phyloP scores from a whole-genome alignment of 2,888 invertebrate species.

The Archips crataeganus region DNA sequence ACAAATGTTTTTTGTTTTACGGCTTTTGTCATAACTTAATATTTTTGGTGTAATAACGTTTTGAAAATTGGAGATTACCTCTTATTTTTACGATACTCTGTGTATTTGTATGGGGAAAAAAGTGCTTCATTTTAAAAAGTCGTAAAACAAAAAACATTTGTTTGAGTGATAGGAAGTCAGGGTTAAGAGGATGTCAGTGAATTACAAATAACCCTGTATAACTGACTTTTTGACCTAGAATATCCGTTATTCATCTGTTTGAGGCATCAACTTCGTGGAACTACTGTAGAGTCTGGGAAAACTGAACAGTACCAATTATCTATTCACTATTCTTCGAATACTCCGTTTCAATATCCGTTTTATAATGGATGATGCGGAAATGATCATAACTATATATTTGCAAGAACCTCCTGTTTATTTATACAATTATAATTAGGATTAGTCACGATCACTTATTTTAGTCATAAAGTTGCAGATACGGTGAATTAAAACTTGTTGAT shows the following conservation, averaged over 20 bases:
- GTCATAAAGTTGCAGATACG: conserved; percentile 4
- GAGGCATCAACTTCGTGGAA: neutral
- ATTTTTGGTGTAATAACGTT: too few species aligned
- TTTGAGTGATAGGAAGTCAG: too few species aligned
- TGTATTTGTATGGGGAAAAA: too few species aligned
- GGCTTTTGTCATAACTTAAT: too few species aligned
- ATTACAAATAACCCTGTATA: too few species aligned
- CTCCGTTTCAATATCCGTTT: neutral
- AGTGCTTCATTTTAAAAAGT: too few species aligned
- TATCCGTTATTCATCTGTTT: conserved; percentile 14
- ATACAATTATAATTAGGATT: neutral
- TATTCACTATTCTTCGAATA: neutral
- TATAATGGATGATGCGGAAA: neutral
- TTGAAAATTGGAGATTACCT: too few species aligned
- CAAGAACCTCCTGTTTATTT: neutral
- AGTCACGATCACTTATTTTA: conserved; percentile 11
- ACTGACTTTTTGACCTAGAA: conserved; percentile 18
- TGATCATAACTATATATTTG: neutral
- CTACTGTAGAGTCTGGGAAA: neutral
- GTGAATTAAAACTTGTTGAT: conserved; percentile 18
- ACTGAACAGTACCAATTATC: neutral
- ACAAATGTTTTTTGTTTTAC: too few species aligned
- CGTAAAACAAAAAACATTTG: too few species aligned
- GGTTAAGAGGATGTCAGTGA: too few species aligned
- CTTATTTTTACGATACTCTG: too few species aligned